Evolutionary conservation across 1,140 invertebrate genomes (phyloP), one percentile per base, ranked within the genome.

Genomic region (Anadara kagoshimensis): DNA sequence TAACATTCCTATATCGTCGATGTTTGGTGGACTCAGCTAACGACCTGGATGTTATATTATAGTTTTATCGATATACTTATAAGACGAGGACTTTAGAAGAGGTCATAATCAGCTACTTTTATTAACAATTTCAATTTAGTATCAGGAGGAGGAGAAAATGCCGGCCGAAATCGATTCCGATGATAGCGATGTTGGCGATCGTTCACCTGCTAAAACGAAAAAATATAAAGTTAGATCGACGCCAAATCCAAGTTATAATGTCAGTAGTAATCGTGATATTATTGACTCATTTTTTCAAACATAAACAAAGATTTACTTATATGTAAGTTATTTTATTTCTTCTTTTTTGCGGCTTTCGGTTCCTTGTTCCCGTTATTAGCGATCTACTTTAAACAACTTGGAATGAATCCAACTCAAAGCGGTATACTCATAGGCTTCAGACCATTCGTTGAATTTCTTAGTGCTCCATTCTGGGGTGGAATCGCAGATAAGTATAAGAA

Each of bases 301-400:
- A 81, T 88, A 12, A 86, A 87, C 73, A 78, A 80, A 51, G 86
- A 88, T 61, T 68, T 89, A 18, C 76, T 89, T 5, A 82, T 87
- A 41, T 84, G 86, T 65, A 89, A 89, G 68, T 61, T 86, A 16
- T 99, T 99, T 89, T 99, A 99, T 88, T 99, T 99, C 89, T 99
- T 99, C 92, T 99, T 99, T 90, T 99, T 99, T 87, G 97, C 98
- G 2, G 98, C 98, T 0, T 99, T 99, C 83, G 98, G 98, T 8
- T 98, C 97, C 0, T 91, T 99, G 0, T 99, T 99, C 86, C 98
- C 98, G 0, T 90, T 99, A 36, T 96, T 99, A 94, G 98, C 96
- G 24, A 96, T 99, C 24, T 99, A 99, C 89, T 99, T 99, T 91
- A 99, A 94, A 80, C 97, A 98, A 90, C 94, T 99, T 93, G 98